Evolutionary conservation across 2,113 vertebrate species (phyloP).

Genomic region (Progne subis): DNA sequence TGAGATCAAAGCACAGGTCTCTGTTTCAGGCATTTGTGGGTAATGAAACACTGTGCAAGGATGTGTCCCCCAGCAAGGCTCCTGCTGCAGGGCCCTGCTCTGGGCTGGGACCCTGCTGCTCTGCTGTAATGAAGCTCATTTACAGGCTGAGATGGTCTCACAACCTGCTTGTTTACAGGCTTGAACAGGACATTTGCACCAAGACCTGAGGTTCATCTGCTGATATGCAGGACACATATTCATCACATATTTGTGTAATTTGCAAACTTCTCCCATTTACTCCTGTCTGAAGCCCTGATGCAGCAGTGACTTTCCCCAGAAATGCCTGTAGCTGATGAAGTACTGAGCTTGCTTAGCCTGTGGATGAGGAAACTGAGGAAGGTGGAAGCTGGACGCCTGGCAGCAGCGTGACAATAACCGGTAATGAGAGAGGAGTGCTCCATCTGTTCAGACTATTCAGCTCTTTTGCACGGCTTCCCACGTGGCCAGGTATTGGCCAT

Average conservation of each 20-base stretch:
- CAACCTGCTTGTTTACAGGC: background rate
- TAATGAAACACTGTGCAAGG: accelerated
- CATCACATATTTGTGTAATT: background rate
- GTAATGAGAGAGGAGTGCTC: background rate
- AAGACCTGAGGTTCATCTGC: background rate
- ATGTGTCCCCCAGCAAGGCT: accelerated
- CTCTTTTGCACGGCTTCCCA: background rate
- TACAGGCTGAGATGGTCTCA: background rate
- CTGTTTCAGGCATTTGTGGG: accelerated
- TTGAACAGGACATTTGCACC: background rate
- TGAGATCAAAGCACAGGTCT: background rate
- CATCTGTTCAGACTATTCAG: background rate
- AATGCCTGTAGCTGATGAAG: background rate
- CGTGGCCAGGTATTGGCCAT: background rate
- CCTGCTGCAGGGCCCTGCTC: background rate
- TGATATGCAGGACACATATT: background rate
- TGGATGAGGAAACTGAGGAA: background rate
- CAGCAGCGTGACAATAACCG: background rate
- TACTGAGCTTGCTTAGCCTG: background rate
- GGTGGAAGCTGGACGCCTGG: background rate
- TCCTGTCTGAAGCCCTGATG: background rate
- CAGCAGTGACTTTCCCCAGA: background rate
- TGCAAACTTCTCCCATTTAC: background rate
- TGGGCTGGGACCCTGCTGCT: background rate
- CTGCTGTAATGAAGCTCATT: background rate